Evolutionary conservation across 2,113 vertebrate species (phyloP).

Genomic region (Paradisaea rubra): DNA sequence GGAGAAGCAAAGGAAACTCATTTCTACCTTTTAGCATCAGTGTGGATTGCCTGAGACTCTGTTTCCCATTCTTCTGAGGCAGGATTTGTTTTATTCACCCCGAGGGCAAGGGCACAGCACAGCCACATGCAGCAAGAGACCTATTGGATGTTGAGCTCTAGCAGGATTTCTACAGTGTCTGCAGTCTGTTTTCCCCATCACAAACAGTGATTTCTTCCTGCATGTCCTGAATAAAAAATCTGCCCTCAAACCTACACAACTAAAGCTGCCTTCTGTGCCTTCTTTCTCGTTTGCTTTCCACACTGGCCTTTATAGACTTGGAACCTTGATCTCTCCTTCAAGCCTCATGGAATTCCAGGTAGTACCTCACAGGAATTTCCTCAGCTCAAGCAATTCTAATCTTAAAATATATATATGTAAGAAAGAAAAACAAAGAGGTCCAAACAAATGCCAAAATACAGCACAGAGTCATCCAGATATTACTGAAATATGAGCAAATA

Average conservation of each 20-base stretch:
- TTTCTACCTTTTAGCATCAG: background rate
- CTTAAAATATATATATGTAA: background rate
- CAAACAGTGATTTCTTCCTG: background rate
- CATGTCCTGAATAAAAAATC: background rate
- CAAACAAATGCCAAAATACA: background rate
- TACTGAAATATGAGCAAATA: background rate
- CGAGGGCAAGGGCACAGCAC: background rate
- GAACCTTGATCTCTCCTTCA: background rate
- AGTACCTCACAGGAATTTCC: background rate
- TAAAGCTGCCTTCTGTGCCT: background rate
- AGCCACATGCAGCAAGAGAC: rapidly evolving
- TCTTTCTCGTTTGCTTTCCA: background rate
- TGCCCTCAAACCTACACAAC: background rate
- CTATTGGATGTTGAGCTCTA: rapidly evolving
- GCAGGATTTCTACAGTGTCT: background rate
- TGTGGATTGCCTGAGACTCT: background rate
- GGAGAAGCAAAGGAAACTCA: background rate
- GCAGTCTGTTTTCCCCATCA: background rate
- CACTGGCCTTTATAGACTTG: background rate
- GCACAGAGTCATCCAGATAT: background rate
- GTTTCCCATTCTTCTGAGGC: background rate
- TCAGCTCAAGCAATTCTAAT: background rate
- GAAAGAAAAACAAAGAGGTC: background rate
- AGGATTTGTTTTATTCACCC: background rate
- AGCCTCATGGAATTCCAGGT: background rate